Evolutionary conservation across 2,888 invertebrate genomes (phyloP), one percentile per base, ranked within the genome.

Genomic region (Linnaemya vulpina): DNA sequence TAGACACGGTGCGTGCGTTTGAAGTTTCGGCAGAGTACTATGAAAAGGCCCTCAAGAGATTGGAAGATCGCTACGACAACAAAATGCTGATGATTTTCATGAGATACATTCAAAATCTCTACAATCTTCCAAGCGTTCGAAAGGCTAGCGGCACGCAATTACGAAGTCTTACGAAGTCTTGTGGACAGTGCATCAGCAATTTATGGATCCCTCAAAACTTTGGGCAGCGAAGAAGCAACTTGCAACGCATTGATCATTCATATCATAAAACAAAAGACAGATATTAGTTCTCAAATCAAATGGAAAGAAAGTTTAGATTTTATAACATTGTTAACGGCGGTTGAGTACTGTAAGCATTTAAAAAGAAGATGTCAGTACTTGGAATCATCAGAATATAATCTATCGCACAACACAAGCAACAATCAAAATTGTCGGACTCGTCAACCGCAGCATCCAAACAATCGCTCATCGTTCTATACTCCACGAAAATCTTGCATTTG

Each of bases 11-110:
- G n/a, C n/a, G n/a, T n/a, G n/a, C n/a, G n/a, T n/a, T n/a, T n/a
- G n/a, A n/a, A n/a, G 60, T 77, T 20, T 60, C 53, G 2, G 38
- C 22, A 15, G 71, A 79, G 43, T 71, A 79, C 53, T 71, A 79
- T 30, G 25, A 70, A 35, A 70, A 78, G 40, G 78, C 70, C 1
- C n/a, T 78, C n/a, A 62, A 49, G 15, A 25, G 60, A 17, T 20
- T 70, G 20, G n/a, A 60, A 11, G 78, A 30, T 15, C 63, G 63
- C 10, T 71, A 60, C 22, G 25, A 63, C 13, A 13, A 43, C 13
- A 43, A 43, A 9, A 43, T 13, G 13, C 13, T n/a, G n/a, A n/a
- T 43, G 13, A 43, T 43, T 13, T 62, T 40, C 40, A 20, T 40
- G 13, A 25, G 43, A 63, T 15, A 63, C n/a, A 63, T 43, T 22